These are phyloP conservation scores for Rhagologus leucostigma DNA, from an alignment of 2,113 vertebrate genomes.

Conservation along the genomic window DNA sequence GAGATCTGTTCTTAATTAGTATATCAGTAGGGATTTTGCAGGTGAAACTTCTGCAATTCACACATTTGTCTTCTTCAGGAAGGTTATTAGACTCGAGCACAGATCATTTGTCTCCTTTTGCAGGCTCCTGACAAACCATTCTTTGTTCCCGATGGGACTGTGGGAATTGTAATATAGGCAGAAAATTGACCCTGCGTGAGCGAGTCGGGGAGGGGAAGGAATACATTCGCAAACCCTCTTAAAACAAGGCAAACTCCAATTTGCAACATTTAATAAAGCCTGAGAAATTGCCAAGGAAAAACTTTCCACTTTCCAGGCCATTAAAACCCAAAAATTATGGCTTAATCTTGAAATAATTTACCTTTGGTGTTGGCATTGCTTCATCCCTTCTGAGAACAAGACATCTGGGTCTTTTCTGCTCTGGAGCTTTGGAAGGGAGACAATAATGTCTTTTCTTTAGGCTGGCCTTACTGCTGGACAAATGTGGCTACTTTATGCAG, in stretches of 20 bases:
- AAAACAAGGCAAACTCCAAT: not conserved
- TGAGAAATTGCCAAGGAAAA: not conserved
- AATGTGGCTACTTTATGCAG: not conserved
- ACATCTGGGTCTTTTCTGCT: not conserved
- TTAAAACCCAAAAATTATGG: not conserved
- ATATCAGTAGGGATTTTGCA: constrained; percentile 45
- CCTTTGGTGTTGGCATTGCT: not conserved
- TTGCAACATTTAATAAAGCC: not conserved
- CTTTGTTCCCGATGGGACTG: not conserved
- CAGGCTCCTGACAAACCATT: not conserved
- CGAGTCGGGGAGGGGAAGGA: not conserved
- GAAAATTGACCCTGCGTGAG: constrained; percentile 2
- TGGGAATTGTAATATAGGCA: constrained; percentile 31
- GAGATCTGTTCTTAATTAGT: constrained; percentile 45
- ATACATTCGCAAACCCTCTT: not conserved
- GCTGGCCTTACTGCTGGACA: not conserved
- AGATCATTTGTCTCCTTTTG: constrained; percentile 59
- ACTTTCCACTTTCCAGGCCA: not conserved
- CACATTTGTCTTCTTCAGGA: constrained; percentile 52
- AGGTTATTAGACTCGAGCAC: constrained; percentile 50
- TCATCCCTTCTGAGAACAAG: not conserved
- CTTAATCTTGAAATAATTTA: not conserved
- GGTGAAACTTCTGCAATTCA: constrained; percentile 59
- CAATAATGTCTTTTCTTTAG: not conserved
- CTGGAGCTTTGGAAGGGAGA: not conserved